Conservation (phyloP, 2,888 invertebrate genomes). For the Fragum sueziense region DNA sequence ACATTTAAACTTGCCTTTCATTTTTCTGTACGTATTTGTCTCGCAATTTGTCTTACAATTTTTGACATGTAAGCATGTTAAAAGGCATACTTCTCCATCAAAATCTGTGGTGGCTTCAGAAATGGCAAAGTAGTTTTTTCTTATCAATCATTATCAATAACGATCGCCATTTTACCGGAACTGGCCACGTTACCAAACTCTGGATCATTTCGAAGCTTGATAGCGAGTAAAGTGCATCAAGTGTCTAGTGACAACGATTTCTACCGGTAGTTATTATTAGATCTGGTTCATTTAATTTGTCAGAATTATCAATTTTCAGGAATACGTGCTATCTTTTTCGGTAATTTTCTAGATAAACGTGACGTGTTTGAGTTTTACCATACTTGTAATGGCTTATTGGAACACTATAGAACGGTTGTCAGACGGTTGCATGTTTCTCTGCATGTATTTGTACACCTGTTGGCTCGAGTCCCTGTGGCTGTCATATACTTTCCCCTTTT, state of each 20-base stretch:
- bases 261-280: slow-evolving; percentile 18
- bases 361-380: slow-evolving; percentile 19
- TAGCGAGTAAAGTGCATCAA: background rate
- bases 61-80: too few species aligned
- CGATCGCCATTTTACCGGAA: slow-evolving; percentile 4
- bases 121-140: too few species aligned
- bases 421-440: background rate
- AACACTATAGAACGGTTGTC: background rate
- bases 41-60: too few species aligned
- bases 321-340: slow-evolving; percentile 18
- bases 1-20: too few species aligned
- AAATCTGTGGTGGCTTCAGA: too few species aligned
- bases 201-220: slow-evolving; percentile 3
- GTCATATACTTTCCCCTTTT: too few species aligned
- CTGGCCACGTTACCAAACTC: background rate
- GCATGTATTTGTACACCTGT: background rate
- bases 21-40: too few species aligned
- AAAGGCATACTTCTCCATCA: too few species aligned
- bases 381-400: background rate
- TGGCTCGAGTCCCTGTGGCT: too few species aligned
- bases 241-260: slow-evolving; percentile 3
- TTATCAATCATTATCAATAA: background rate
- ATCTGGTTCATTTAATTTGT: slow-evolving; percentile 38
- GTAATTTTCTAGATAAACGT: slow-evolving; percentile 18
- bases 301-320: slow-evolving; percentile 19